Conservation (phyloP, 2,113 vertebrate species). For the Nerophis lumbriciformis region DNA sequence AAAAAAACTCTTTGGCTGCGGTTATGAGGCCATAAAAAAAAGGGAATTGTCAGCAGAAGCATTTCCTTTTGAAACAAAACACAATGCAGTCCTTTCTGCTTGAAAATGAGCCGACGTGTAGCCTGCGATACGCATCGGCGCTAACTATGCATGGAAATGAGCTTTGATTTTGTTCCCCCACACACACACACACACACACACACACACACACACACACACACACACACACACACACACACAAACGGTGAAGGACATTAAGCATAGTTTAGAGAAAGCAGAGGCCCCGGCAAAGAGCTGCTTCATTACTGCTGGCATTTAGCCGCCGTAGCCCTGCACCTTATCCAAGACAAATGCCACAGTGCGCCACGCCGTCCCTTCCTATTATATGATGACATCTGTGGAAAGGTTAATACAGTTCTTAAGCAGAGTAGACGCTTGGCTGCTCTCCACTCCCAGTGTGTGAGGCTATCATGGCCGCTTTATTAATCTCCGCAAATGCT, state of each 20-base stretch:
- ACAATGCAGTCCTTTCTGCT: not conserved
- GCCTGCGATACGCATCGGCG: not conserved
- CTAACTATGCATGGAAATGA: not conserved
- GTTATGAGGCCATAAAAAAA: not conserved
- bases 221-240: not conserved
- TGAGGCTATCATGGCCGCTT: constrained; percentile 5
- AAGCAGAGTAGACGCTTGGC: constrained; percentile 37
- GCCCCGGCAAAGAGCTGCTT: constrained; percentile 49
- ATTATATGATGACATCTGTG: constrained; percentile 64
- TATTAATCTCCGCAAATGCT: not conserved
- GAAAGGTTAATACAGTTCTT: constrained; percentile 71
- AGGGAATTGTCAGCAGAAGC: not conserved
- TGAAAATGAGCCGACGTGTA: not conserved
- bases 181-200: too few relatives aligned
- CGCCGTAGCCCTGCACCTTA: constrained; percentile 50
- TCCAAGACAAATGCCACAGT: constrained; percentile 65
- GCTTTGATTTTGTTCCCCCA: not conserved
- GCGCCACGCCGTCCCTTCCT: constrained; percentile 39
- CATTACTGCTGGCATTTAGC: constrained; percentile 73
- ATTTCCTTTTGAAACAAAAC: not conserved
- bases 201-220: not conserved
- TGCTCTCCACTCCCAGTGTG: constrained; percentile 13
- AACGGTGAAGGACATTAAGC: constrained; percentile 36
- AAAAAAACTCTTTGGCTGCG: too few relatives aligned
- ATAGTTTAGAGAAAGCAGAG: constrained; percentile 43